Conservation (phyloP, 2,888 invertebrate species). For the Meliscaeva auricollis region DNA sequence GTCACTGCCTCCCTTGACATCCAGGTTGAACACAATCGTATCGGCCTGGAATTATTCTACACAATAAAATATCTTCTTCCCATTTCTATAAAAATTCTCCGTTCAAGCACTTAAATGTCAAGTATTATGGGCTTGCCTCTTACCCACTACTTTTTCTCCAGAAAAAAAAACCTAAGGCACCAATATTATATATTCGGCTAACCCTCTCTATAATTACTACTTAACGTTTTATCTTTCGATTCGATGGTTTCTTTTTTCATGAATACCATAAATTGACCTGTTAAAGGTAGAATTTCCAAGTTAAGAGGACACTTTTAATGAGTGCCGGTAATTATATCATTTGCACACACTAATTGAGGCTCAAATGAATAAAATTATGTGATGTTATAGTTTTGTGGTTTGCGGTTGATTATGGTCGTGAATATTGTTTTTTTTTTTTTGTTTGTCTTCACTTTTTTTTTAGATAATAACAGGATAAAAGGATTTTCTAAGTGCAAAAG, state of each 20-base stretch:
- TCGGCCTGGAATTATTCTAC: no score
- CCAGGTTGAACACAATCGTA: no score
- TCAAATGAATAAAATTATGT: constrained; percentile 59
- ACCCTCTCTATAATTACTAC: no score
- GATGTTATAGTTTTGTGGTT: not conserved
- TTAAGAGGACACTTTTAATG: constrained; percentile 28
- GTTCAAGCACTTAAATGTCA: no score
- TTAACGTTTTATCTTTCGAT: not conserved
- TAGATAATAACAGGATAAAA: constrained; percentile 27
- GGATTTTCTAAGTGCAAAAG: constrained; percentile 20
- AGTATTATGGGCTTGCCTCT: no score
- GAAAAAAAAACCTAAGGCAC: no score
- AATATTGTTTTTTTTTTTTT: not conserved
- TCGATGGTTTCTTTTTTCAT: not conserved
- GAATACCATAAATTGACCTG: not conserved
- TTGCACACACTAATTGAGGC: constrained; percentile 54
- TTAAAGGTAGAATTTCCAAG: not conserved
- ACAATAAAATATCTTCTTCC: no score
- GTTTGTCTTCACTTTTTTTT: not conserved
- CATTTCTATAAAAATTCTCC: no score
- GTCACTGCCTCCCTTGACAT: no score
- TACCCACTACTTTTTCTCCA: no score
- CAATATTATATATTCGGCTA: no score
- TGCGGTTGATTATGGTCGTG: not conserved
- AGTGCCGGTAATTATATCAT: constrained; percentile 39